A percentile compares a stretch with the other conserved stretches of the same genome.
These are phyloP conservation scores for Xestia rhomboidea DNA, from an alignment of 2,888 invertebrate species.

Conservation along the genomic window DNA sequence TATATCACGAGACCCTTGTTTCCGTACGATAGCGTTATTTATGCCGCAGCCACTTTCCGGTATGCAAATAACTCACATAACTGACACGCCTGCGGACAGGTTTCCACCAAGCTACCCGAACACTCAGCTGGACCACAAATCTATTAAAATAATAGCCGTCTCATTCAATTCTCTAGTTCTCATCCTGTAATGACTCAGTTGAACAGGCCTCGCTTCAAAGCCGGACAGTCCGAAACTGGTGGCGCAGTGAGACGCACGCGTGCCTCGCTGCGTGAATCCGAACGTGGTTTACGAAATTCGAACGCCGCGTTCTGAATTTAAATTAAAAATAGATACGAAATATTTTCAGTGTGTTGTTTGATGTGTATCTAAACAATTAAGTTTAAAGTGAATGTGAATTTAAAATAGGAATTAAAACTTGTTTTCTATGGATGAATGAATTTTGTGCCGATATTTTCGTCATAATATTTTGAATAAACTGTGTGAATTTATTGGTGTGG, in stretches of 20 bases:
- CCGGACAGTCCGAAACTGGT: constrained; percentile 65
- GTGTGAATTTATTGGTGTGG: constrained; percentile 63
- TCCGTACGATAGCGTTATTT: constrained; percentile 53
- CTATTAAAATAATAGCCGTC: constrained; percentile 68
- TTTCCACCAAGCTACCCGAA: constrained; percentile 54
- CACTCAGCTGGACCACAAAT: constrained; percentile 63
- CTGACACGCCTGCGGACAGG: constrained; percentile 56
- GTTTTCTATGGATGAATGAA: constrained; percentile 40
- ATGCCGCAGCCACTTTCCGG: constrained; percentile 58
- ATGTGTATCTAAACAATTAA: constrained; percentile 51
- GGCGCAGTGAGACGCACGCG: constrained; percentile 59
- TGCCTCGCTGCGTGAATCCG: constrained; percentile 37
- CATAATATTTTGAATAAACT: constrained; percentile 50
- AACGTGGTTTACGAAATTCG: constrained; percentile 61
- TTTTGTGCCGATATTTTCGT: constrained; percentile 44
- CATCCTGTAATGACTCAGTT: constrained; percentile 65
- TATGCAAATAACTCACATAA: constrained; percentile 63
- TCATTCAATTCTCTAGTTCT: constrained; percentile 66
- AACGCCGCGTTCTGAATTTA: constrained; percentile 52
- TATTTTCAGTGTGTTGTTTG: constrained; percentile 47
- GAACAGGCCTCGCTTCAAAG: constrained; percentile 48
- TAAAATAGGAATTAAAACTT: constrained; percentile 33
- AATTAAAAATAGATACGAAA: constrained; percentile 42
- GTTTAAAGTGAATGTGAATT: constrained; percentile 59
- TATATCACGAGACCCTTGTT: constrained; percentile 53